phyloP scores from a whole-genome alignment of 2,797 vertebrate species.

The Rachycentron canadum region DNA sequence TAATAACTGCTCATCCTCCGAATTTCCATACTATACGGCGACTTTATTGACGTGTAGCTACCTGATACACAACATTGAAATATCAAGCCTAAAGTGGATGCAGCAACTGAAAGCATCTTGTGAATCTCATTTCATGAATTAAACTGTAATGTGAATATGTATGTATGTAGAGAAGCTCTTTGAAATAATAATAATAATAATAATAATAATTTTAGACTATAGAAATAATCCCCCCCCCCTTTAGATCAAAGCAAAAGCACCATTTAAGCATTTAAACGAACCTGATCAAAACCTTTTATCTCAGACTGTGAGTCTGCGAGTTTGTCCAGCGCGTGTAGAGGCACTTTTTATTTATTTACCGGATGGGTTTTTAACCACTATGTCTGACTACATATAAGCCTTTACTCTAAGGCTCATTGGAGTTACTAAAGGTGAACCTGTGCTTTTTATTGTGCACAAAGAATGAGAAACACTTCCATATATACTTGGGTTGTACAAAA shows the following conservation, averaged over 20 bases:
- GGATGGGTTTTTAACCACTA: not conserved
- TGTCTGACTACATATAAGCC: not conserved
- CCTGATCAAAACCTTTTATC: not conserved
- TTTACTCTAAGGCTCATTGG: not conserved
- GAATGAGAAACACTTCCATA: not conserved
- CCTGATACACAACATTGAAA: not conserved
- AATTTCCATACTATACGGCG: constrained; percentile 6
- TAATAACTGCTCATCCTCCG: constrained; percentile 30
- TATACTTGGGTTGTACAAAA: not conserved
- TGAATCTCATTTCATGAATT: not conserved
- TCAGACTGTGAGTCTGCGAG: not conserved
- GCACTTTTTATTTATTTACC: not conserved
- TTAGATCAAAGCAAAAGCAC: not conserved
- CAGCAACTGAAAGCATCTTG: not conserved
- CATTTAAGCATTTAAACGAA: not conserved
- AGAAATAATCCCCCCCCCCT: not conserved
- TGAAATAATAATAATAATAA: too few species aligned
- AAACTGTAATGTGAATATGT: not conserved
- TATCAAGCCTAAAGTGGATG: not conserved
- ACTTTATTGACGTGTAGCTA: not conserved
- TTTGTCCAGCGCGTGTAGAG: not conserved
- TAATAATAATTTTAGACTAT: not conserved
- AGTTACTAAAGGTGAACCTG: not conserved
- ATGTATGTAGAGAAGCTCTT: not conserved
- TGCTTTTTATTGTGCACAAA: not conserved